Evolutionary conservation across 2,113 vertebrate genomes (phyloP).

Genomic region (Paracanthobrama guichenoti): DNA sequence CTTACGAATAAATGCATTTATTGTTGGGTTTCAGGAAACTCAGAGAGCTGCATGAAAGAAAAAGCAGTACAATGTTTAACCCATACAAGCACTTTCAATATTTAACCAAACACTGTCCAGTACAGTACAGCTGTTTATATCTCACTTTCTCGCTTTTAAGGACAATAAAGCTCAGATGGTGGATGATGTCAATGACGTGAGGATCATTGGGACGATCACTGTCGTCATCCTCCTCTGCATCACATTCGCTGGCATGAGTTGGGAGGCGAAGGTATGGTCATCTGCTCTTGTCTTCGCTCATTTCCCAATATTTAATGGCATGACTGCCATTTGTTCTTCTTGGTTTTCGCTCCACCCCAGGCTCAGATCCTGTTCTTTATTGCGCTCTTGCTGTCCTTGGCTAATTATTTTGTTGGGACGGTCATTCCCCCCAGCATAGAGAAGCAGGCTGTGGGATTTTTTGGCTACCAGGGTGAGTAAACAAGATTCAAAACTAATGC

Average conservation of each 20-base stretch:
- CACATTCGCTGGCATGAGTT: constrained; percentile 73
- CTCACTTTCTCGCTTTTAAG: constrained; percentile 50
- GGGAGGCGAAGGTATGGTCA: constrained; percentile 71
- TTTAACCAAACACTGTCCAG: neutral
- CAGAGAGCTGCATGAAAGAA: neutral
- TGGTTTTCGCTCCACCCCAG: constrained; percentile 54
- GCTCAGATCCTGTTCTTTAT: constrained; percentile 75
- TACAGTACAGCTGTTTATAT: neutral
- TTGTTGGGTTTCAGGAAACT: neutral
- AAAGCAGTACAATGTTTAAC: neutral
- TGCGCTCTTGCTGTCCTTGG: constrained; percentile 72
- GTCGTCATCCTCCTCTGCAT: constrained; percentile 70
- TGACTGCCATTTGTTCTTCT: neutral
- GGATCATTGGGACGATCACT: constrained; percentile 71
- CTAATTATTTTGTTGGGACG: constrained; percentile 74
- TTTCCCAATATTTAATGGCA: neutral
- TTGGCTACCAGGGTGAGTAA: constrained; percentile 69
- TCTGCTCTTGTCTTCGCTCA: neutral
- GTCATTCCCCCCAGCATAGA: constrained; percentile 62
- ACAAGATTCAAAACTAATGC: neutral
- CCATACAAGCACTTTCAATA: neutral
- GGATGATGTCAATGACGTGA: constrained; percentile 67
- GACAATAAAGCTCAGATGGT: constrained; percentile 65
- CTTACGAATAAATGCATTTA: neutral
- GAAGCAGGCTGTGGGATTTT: constrained; percentile 71